Evolutionary conservation across 64 coral and sea anemone species (phyloP).

Genomic region (Dendrophyllia cribrosa): DNA sequence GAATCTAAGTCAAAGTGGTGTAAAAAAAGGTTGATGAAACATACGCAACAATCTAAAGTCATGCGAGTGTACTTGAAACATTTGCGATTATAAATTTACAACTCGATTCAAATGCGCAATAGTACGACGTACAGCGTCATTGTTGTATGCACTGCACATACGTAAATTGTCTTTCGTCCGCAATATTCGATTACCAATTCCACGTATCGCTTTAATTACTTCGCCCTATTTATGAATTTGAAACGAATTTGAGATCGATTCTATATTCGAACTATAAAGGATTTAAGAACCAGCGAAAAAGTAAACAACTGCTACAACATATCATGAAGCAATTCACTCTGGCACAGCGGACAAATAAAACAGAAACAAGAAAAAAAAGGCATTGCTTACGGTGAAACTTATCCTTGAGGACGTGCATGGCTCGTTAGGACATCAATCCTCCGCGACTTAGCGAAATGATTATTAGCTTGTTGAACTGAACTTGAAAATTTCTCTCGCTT

Average conservation of each 20-base stretch:
- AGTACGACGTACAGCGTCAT: too few species aligned
- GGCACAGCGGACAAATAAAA: background rate
- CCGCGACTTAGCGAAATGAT: background rate
- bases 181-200: too few species aligned
- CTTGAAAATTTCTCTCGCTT: background rate
- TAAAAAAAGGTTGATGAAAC: too few species aligned
- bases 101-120: too few species aligned
- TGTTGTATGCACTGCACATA: too few species aligned
- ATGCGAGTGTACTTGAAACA: too few species aligned
- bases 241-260: too few species aligned
- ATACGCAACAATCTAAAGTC: too few species aligned
- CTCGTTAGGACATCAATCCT: background rate
- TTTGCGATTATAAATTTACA: too few species aligned
- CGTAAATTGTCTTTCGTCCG: too few species aligned
- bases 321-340: background rate
- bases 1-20: background rate
- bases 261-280: background rate
- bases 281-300: background rate
- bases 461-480: background rate
- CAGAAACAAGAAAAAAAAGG: background rate
- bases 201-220: too few species aligned
- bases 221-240: too few species aligned
- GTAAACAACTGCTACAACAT: constrained; percentile 8
- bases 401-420: constrained; percentile 49
- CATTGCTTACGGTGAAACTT: constrained; percentile 48